A percentile compares a stretch with the other conserved stretches of the same genome.
Conservation (phyloP, 1,140 invertebrate genomes). For the Metaphire vulgaris region DNA sequence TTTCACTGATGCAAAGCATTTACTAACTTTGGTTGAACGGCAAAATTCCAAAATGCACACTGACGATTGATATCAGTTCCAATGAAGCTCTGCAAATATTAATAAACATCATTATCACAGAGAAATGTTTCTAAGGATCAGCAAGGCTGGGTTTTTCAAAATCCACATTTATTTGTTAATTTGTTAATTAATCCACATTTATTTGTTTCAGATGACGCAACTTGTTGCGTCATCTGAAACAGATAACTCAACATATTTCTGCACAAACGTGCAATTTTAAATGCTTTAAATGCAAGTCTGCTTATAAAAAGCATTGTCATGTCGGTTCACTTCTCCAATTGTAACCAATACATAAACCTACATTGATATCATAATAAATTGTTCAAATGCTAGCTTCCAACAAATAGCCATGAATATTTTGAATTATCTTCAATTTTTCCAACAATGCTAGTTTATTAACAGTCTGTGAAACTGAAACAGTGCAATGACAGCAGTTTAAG, state of each 20-base stretch:
- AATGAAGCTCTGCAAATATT: not conserved
- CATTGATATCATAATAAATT: no score
- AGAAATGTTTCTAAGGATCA: not conserved
- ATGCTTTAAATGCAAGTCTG: no score
- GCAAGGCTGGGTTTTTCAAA: not conserved
- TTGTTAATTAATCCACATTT: not conserved
- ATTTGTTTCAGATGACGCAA: not conserved
- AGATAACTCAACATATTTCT: not conserved
- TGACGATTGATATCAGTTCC: not conserved
- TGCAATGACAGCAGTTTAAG: not conserved
- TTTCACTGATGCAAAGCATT: no score
- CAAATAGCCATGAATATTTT: no score
- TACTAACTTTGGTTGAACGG: not conserved
- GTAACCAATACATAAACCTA: no score
- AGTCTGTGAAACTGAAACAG: not conserved
- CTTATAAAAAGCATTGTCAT: no score
- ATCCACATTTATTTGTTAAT: not conserved
- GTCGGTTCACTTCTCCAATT: no score
- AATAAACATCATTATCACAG: not conserved
- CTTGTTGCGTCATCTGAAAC: not conserved
- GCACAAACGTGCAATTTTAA: no score
- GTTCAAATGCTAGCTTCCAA: no score
- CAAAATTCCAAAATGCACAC: not conserved
- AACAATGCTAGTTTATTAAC: no score
- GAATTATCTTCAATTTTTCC: no score